Evolutionary conservation across 2,113 vertebrate species (phyloP).

Genomic region (Plotosus lineatus): DNA sequence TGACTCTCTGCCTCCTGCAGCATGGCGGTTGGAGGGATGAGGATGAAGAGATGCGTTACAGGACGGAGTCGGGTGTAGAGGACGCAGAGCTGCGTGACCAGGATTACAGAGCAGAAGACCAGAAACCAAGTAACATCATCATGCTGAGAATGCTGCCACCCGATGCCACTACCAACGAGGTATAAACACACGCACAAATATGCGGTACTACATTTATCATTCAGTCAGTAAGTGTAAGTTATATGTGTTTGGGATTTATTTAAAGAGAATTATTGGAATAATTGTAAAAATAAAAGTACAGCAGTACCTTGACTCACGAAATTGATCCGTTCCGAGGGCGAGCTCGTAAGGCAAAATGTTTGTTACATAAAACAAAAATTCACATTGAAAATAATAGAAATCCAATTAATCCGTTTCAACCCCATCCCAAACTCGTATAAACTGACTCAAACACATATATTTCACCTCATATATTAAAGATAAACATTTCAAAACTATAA

Average conservation of each 20-base stretch:
- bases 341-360: no score
- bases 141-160: conserved; percentile 90
- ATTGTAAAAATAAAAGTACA: not conserved
- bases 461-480: no score
- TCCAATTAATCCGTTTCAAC: no score
- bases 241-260: not conserved
- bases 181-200: conserved; percentile 52
- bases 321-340: no score
- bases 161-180: conserved; percentile 83
- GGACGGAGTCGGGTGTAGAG: conserved; percentile 59
- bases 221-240: not conserved
- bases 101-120: conserved; percentile 84
- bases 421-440: no score
- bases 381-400: no score
- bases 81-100: conserved; percentile 82
- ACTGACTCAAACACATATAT: no score
- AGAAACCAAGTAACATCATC: conserved; percentile 88
- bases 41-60: conserved; percentile 45
- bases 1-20: conserved; percentile 28
- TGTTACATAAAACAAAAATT: no score
- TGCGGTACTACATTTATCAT: not conserved
- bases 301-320: no score
- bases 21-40: conserved; percentile 52
- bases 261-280: not conserved
- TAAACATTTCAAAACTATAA: no score